phyloP scores from a whole-genome alignment of 2,797 vertebrate species.

The Acrocephalus scirpaceus region DNA sequence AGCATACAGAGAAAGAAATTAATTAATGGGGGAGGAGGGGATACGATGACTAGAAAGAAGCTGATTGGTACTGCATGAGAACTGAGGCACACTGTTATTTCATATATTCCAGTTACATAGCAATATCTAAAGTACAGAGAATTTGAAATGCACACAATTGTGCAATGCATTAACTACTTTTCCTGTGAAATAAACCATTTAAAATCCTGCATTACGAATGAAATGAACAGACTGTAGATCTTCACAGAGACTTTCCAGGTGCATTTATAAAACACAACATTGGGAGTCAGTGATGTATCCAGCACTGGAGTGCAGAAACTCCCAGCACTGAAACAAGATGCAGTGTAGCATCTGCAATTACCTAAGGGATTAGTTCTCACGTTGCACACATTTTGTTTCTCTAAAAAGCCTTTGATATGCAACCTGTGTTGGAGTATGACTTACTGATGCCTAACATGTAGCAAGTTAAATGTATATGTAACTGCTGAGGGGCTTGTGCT shows the following conservation, averaged over 20 bases:
- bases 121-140: background rate
- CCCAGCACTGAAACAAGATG: background rate
- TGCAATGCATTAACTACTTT: background rate
- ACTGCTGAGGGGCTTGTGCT: background rate
- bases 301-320: background rate
- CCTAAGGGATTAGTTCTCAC: background rate
- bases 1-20: conserved; percentile 38
- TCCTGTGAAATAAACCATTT: background rate
- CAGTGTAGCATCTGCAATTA: background rate
- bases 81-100: background rate
- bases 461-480: background rate
- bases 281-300: background rate
- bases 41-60: background rate
- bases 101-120: background rate
- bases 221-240: background rate
- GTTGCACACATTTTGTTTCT: background rate
- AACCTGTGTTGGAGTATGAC: background rate
- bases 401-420: background rate
- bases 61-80: background rate
- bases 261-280: background rate
- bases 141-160: background rate
- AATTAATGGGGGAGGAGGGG: conserved; percentile 7
- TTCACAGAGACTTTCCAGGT: background rate
- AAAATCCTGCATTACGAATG: background rate
- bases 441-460: background rate